Conservation (phyloP, 2,888 invertebrate genomes). For the Eretmocerus hayati region DNA sequence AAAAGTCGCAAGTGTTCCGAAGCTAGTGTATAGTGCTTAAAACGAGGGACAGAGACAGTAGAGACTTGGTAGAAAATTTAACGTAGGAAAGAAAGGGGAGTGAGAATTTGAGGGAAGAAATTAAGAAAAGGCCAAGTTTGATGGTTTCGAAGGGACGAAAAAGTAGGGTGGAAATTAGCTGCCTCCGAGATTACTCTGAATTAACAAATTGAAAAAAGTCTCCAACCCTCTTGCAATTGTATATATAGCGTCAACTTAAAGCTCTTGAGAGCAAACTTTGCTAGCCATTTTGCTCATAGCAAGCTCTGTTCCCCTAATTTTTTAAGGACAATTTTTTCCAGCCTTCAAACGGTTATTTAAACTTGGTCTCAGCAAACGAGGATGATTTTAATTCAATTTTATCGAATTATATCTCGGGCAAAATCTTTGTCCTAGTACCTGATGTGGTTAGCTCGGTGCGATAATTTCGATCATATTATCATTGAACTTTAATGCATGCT, state of each 20-base stretch:
- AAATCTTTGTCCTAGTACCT: too few species aligned
- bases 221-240: conserved; percentile 27
- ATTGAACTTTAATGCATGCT: too few species aligned
- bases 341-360: too few species aligned
- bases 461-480: too few species aligned
- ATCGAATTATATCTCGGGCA: too few species aligned
- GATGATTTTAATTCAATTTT: too few species aligned
- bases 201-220: conserved; percentile 44
- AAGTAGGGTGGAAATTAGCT: conserved; percentile 38
- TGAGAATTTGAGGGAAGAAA: conserved; percentile 11
- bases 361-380: too few species aligned
- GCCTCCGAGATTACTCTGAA: conserved; percentile 41
- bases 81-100: conserved; percentile 16
- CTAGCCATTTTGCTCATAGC: too few species aligned
- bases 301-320: too few species aligned
- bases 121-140: conserved; percentile 12
- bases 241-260: not conserved
- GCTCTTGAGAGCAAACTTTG: not conserved
- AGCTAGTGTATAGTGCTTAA: not conserved
- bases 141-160: conserved; percentile 6
- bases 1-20: conserved; percentile 30
- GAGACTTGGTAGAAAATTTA: conserved; percentile 23
- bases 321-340: too few species aligned
- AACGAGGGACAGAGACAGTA: conserved; percentile 8
- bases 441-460: too few species aligned